A percentile compares a stretch with the other conserved stretches of the same genome.
Evolutionary conservation across 2,888 invertebrate species (phyloP).

Genomic region (Ichneumon xanthorius): DNA sequence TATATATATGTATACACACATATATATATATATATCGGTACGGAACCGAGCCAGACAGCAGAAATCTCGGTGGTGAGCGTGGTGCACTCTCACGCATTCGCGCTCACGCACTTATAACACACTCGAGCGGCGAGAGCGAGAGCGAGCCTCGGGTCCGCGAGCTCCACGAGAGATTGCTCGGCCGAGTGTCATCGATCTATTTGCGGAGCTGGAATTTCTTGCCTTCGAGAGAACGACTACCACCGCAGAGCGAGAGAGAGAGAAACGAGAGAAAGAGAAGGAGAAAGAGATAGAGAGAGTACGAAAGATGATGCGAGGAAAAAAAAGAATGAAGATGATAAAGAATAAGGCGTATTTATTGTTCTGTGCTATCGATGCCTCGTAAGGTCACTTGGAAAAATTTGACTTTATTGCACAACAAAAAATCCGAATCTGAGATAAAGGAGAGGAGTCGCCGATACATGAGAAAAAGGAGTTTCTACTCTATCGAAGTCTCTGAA

Average conservation of each 20-base stretch:
- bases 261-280: constrained; percentile 55
- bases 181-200: constrained; percentile 85
- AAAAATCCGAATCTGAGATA: not conserved
- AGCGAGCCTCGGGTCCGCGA: constrained; percentile 61
- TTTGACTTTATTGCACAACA: not conserved
- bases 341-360: not conserved
- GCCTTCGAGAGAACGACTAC: constrained; percentile 74
- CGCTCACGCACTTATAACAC: constrained; percentile 52
- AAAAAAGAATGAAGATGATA: not conserved
- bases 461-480: not conserved
- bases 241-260: constrained; percentile 57
- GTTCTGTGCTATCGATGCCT: not conserved
- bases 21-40: not conserved
- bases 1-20: not conserved
- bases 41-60: constrained; percentile 19
- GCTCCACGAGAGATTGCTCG: constrained; percentile 78
- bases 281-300: constrained; percentile 48
- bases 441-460: too few relatives aligned
- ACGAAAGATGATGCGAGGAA: not conserved
- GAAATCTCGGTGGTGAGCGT: constrained; percentile 10
- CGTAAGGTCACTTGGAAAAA: not conserved
- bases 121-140: constrained; percentile 1
- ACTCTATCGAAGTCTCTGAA: not conserved
- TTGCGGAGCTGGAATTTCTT: constrained; percentile 84
- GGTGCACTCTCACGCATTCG: constrained; percentile 29